Evolutionary conservation across 53 echinoderm and acorn worm species (phyloP).

Genomic region (Echinarachnius parma): DNA sequence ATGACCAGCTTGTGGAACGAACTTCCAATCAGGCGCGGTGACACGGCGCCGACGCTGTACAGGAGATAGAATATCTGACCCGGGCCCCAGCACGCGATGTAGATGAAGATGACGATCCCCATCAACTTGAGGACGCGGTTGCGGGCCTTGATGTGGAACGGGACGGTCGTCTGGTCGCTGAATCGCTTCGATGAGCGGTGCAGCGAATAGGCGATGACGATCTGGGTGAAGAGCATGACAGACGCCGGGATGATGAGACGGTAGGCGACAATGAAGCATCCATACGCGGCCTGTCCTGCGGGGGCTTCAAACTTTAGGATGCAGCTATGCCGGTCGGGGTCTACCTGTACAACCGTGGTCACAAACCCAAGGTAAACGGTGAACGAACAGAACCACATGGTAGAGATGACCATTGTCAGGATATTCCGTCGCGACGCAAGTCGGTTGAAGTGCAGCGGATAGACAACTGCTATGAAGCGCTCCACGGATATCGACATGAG

Average conservation of each 20-base stretch:
- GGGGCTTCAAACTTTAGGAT: conserved; percentile 11
- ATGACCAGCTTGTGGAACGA: conserved; percentile 52
- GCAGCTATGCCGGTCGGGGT: conserved; percentile 31
- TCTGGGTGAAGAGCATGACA: conserved; percentile 62
- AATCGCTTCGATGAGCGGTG: conserved; percentile 41
- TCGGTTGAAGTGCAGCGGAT: conserved; percentile 40
- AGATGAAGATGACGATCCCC: conserved; percentile 63
- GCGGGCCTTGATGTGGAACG: conserved; percentile 58
- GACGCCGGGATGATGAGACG: conserved; percentile 55
- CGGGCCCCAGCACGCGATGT: conserved; percentile 76
- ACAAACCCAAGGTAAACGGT: conserved; percentile 16
- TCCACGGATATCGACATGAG: conserved; percentile 63
- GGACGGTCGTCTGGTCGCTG: conserved; percentile 27
- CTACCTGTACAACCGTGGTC: conserved; percentile 30
- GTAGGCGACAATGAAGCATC: conserved; percentile 34
- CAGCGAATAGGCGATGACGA: conserved; percentile 36
- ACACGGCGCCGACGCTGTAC: conserved; percentile 48
- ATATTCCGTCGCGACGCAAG: conserved; percentile 31
- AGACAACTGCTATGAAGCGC: conserved; percentile 60
- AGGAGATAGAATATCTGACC: conserved; percentile 59
- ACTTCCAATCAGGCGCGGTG: conserved; percentile 37
- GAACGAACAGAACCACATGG: conserved; percentile 6
- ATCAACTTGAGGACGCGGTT: conserved; percentile 61
- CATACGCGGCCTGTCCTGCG: conserved; percentile 36
- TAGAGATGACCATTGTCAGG: conserved; percentile 15